Conservation (phyloP, 2,113 vertebrate genomes). For the Pelusios castaneus region DNA sequence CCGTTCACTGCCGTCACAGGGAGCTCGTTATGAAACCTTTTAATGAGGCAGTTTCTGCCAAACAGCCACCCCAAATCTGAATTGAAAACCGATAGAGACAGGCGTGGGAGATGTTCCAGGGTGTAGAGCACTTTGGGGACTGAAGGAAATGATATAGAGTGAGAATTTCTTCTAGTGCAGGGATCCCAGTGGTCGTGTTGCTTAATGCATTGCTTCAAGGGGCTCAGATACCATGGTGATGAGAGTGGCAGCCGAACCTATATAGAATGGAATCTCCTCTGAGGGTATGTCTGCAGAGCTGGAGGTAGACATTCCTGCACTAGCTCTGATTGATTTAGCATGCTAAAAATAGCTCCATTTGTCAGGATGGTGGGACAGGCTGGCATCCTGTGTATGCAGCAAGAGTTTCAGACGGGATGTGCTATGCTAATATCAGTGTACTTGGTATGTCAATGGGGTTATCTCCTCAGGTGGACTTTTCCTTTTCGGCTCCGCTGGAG, state of each 20-base stretch:
- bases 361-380: too few relatives aligned
- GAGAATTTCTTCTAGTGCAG: background rate
- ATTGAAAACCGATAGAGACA: background rate
- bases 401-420: background rate
- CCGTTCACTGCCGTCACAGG: constrained; percentile 57
- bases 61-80: constrained; percentile 51
- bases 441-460: too few relatives aligned
- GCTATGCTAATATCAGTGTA: background rate
- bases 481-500: background rate
- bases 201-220: too few relatives aligned
- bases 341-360: too few relatives aligned
- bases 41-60: constrained; percentile 48
- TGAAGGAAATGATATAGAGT: background rate
- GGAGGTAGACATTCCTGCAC: too few relatives aligned
- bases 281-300: too few relatives aligned
- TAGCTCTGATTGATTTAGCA: too few relatives aligned
- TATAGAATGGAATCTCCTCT: too few relatives aligned
- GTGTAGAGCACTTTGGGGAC: background rate
- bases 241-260: too few relatives aligned
- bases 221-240: too few relatives aligned
- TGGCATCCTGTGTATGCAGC: too few relatives aligned
- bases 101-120: background rate
- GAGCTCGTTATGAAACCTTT: constrained; percentile 63
- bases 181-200: too few relatives aligned
- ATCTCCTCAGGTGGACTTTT: background rate